Base-by-base conservation (phyloP, 2,113 vertebrate species). In the Cyphomyrus plagiostoma region DNA sequence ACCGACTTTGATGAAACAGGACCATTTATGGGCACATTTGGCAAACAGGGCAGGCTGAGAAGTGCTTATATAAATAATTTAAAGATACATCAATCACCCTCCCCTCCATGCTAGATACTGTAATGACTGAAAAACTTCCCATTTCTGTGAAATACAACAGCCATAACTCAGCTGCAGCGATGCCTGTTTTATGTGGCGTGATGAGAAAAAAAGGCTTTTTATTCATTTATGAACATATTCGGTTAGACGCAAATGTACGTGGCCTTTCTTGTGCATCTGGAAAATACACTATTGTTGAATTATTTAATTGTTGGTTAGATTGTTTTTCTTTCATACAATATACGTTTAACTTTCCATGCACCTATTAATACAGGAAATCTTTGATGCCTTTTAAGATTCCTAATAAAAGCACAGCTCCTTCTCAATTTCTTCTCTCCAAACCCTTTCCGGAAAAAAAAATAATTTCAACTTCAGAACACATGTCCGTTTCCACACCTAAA, bases 51-150 rank as follows among this genome's bases (percentile, higher is more conserved):
- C 13, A 2, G 35, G 70, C 70, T 77, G 70, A 77, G 35, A 77
- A 35, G 70, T 35, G 70, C 70, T 48, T 26, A 85, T 48, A 85
- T 85, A 85, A 85, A 30, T 50, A 85, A 48, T 48, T 48, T n/a
- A 86, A 86, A 86, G 13, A 50, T 48, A 23, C 23, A 49, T 86
- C 45, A 49, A 30, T 86, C 48, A 49, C 1, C 48, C 8, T 46
- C 13, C 83, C 48, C n/a, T 17, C 74, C 62, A 26, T 70, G 74
- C 83, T 8, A 85, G 45, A 42, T 80, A 80, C 74, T 6, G 48
- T 86, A 86, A 86, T 49, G n/a, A 11, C 83, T 50, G 83, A 86
- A 86, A 86, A 86, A 49, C 83, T 49, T 26, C n/a, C 45, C 23
- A 48, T 86, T 86, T 86, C 48, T 50, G 46, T 86, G 48, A 86